A percentile compares a stretch with the other conserved stretches of the same genome.
phyloP scores from a whole-genome alignment of 2,888 invertebrate genomes.

The Pyrocoelia pectoralis region DNA sequence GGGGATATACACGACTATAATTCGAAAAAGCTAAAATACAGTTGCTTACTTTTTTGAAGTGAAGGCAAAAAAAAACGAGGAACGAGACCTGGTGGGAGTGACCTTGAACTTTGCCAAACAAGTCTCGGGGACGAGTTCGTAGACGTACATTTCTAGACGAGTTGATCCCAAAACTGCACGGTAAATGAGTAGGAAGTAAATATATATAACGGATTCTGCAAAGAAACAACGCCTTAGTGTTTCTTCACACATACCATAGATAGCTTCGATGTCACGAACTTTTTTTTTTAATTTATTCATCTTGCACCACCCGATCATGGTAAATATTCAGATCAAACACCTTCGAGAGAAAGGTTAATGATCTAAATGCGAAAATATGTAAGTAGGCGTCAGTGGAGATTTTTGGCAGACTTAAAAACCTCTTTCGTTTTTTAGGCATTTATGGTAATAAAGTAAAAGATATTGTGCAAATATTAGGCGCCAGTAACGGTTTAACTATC shows the following conservation, averaged over 20 bases:
- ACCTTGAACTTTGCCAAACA: conserved; percentile 21
- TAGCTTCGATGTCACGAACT: conserved; percentile 27
- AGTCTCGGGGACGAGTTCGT: conserved; percentile 36
- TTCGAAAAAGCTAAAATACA: neutral
- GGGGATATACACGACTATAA: no score
- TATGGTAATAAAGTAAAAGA: neutral
- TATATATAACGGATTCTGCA: conserved; percentile 30
- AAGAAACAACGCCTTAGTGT: conserved; percentile 12
- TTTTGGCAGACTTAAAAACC: neutral
- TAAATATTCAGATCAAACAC: conserved; percentile 14
- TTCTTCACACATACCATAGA: conserved; percentile 22
- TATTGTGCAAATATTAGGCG: conserved; percentile 7
- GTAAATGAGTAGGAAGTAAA: conserved; percentile 31
- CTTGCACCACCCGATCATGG: neutral
- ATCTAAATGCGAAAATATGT: conserved; percentile 21
- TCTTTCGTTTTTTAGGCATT: neutral
- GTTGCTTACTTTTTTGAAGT: neutral
- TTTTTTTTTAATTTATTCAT: conserved; percentile 4
- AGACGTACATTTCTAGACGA: conserved; percentile 34
- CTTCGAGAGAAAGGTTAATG: conserved; percentile 20
- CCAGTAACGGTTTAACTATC: conserved; percentile 15
- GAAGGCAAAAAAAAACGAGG: neutral
- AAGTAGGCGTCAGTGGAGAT: conserved; percentile 7
- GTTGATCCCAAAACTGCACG: conserved; percentile 29
- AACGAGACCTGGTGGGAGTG: neutral